A percentile compares a stretch with the other conserved stretches of the same genome.
These are phyloP conservation scores for Notoglanidium macrostoma DNA, from an alignment of 2,797 vertebrate genomes.

Conservation along the genomic window DNA sequence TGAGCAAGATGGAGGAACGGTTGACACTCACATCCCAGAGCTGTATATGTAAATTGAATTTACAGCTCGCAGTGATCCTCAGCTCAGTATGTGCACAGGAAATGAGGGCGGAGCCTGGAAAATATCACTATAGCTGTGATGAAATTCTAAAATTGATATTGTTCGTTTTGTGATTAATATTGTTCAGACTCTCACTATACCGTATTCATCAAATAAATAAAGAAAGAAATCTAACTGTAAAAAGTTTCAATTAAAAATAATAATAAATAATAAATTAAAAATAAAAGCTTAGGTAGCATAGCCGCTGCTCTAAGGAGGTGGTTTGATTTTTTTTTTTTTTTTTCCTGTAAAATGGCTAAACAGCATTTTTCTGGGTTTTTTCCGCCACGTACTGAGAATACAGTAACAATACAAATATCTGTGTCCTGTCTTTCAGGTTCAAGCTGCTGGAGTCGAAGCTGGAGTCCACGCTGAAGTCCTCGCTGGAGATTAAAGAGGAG, in stretches of 20 bases:
- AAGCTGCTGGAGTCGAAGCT: conserved; percentile 93
- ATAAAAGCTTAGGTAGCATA: too few relatives aligned
- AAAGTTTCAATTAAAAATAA: too few relatives aligned
- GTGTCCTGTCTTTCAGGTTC: conserved; percentile 75
- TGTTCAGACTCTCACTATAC: too few relatives aligned
- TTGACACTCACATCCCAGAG: not conserved
- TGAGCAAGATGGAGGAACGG: not conserved
- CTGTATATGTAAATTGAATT: not conserved
- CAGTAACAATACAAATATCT: too few relatives aligned
- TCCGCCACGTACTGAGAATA: too few relatives aligned
- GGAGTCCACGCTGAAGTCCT: conserved; percentile 94
- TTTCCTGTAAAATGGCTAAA: too few relatives aligned
- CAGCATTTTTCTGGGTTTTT: too few relatives aligned
- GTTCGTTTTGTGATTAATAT: not conserved
- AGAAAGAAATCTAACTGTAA: not conserved
- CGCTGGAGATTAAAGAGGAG: conserved; percentile 98
- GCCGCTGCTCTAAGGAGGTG: too few relatives aligned
- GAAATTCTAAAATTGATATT: not conserved
- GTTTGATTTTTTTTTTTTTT: too few relatives aligned
- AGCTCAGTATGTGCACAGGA: not conserved
- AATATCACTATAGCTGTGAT: not conserved
- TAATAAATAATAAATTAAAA: too few relatives aligned
- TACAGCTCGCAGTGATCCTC: not conserved
- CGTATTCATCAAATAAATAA: not conserved
- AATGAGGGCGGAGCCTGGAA: not conserved